A percentile compares a stretch with the other conserved stretches of the same genome.
phyloP scores from a whole-genome alignment of 2,113 vertebrate species.

The Calypte anna region DNA sequence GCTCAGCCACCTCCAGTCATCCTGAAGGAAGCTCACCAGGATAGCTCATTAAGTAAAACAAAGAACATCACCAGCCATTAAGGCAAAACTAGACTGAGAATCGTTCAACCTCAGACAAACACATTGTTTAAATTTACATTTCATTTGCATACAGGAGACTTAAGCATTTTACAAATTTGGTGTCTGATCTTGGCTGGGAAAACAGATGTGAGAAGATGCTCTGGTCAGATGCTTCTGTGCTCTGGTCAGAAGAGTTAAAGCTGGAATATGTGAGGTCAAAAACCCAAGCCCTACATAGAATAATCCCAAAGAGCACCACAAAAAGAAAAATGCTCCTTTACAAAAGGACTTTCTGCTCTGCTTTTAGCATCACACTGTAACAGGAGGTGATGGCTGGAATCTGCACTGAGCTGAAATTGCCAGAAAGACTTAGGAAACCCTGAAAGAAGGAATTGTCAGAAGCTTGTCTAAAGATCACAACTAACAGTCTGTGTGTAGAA shows the following conservation, averaged over 20 bases:
- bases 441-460: neutral
- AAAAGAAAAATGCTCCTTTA: neutral
- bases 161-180: neutral
- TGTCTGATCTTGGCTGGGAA: neutral
- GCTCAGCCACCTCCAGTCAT: neutral
- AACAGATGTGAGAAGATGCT: neutral
- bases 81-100: neutral
- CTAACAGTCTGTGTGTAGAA: neutral
- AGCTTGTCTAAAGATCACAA: neutral
- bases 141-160: neutral
- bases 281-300: neutral
- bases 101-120: neutral
- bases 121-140: neutral
- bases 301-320: neutral
- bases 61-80: neutral
- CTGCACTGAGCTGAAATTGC: neutral
- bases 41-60: neutral
- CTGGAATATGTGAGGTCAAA: neutral
- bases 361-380: neutral
- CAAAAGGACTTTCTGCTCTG: neutral
- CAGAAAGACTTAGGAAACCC: neutral
- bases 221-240: neutral
- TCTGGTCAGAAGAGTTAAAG: neutral
- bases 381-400: neutral
- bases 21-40: neutral